These are phyloP conservation scores for Chirona hameri DNA, from an alignment of 2,888 invertebrate species.

Conservation along the genomic window DNA sequence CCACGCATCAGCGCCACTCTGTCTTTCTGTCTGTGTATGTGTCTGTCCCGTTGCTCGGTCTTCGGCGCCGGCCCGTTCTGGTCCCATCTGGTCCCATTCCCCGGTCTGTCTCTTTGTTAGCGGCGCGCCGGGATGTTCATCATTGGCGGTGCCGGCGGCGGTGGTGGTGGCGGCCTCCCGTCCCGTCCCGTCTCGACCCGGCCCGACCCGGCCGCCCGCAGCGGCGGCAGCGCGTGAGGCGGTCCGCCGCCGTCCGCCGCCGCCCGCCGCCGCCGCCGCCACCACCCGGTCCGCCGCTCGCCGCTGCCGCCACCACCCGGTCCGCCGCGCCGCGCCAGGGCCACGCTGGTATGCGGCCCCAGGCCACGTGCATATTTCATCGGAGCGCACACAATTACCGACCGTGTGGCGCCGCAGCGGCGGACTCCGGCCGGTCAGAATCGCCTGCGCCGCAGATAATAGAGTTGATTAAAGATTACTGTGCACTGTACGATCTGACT, in stretches of 20 bases:
- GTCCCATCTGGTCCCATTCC: slow-evolving; percentile 2
- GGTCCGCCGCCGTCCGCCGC: background rate
- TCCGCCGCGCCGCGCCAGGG: background rate
- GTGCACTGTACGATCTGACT: slow-evolving; percentile 10
- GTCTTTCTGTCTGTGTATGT: background rate
- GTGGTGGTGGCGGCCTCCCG: background rate
- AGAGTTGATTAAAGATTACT: slow-evolving; percentile 29
- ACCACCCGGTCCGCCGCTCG: background rate
- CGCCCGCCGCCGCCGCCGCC: background rate
- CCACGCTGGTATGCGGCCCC: slow-evolving; percentile 24
- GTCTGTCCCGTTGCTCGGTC: no score
- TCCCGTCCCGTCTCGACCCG: background rate
- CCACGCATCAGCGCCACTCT: background rate
- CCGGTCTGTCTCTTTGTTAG: background rate
- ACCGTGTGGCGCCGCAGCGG: background rate
- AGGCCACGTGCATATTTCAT: slow-evolving; percentile 28
- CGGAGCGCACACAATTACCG: slow-evolving; percentile 13
- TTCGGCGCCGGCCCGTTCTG: no score
- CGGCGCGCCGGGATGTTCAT: background rate
- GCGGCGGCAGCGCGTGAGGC: background rate
- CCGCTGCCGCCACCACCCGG: background rate
- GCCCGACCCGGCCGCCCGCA: background rate
- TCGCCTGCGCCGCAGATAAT: slow-evolving; percentile 27
- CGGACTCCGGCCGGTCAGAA: background rate
- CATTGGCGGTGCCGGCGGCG: background rate